Conservation (phyloP, 2,113 vertebrate genomes). For the Catharus bicknelli region DNA sequence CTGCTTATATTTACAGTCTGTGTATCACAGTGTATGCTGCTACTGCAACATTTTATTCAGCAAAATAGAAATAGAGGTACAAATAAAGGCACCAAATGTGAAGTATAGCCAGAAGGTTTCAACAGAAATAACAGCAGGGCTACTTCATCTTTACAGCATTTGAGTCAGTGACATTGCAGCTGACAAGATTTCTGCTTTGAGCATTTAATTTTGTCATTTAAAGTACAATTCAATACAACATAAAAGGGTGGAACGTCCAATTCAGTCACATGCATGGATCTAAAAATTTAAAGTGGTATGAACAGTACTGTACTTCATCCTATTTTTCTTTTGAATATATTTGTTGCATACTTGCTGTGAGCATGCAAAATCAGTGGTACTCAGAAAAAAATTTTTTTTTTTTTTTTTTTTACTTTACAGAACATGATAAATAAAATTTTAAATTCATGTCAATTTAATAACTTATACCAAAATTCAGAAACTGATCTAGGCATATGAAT, state of each 20-base stretch:
- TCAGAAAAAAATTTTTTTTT: background rate
- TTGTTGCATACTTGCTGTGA: background rate
- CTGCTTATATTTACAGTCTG: constrained; percentile 68
- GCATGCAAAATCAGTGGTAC: background rate
- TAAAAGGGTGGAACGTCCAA: constrained; percentile 50
- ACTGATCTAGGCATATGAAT: background rate
- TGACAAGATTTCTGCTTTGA: constrained; percentile 75
- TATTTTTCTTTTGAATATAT: constrained; percentile 51
- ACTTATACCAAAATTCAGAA: background rate
- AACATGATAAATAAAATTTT: background rate
- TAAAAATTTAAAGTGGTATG: constrained; percentile 41
- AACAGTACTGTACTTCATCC: background rate
- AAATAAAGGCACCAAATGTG: constrained; percentile 78
- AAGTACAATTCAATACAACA: constrained; percentile 61
- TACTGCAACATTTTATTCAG: constrained; percentile 76
- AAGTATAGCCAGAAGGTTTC: constrained; percentile 76
- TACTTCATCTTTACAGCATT: constrained; percentile 73
- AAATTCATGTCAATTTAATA: background rate
- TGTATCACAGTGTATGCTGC: constrained; percentile 62
- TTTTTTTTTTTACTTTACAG: background rate
- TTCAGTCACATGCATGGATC: constrained; percentile 32
- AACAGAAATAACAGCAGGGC: constrained; percentile 75
- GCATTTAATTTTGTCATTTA: constrained; percentile 74
- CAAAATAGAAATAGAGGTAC: constrained; percentile 76
- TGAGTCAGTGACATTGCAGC: constrained; percentile 69